phyloP scores from a whole-genome alignment of 2,797 vertebrate species.

The Uromys caudimaculatus region DNA sequence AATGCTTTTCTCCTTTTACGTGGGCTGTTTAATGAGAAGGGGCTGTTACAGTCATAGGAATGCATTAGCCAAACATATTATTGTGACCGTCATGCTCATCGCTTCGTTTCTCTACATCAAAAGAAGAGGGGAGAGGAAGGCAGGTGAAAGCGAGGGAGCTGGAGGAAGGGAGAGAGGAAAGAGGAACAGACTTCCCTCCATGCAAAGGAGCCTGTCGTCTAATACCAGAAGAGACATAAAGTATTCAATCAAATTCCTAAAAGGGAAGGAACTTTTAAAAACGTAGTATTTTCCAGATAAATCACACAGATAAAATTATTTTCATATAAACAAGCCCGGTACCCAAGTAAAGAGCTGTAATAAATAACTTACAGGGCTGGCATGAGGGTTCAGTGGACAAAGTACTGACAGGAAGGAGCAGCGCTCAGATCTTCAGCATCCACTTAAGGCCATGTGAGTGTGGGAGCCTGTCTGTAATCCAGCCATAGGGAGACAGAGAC shows the following conservation, averaged over 20 bases:
- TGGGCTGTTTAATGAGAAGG: slow-evolving; percentile 67
- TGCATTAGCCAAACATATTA: slow-evolving; percentile 75
- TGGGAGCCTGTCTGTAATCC: neutral
- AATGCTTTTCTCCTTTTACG: slow-evolving; percentile 71
- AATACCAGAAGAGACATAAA: neutral
- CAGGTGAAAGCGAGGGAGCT: neutral
- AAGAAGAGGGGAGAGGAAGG: neutral
- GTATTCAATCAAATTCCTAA: neutral
- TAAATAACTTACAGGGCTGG: neutral
- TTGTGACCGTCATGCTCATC: slow-evolving; percentile 9
- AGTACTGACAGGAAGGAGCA: neutral
- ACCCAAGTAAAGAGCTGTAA: slow-evolving; percentile 25
- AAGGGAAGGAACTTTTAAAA: slow-evolving; percentile 63
- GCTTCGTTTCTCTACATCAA: neutral
- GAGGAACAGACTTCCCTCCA: neutral
- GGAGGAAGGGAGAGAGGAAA: neutral
- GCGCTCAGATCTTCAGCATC: neutral
- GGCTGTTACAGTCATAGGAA: slow-evolving; percentile 49
- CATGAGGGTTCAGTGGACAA: neutral
- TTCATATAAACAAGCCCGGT: slow-evolving; percentile 25
- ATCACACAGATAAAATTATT: slow-evolving; percentile 45
- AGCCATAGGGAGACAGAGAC: neutral
- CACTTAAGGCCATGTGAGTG: neutral
- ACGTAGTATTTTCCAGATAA: slow-evolving; percentile 17
- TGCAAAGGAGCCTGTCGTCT: neutral